Base-by-base conservation (phyloP, 2,888 invertebrate species). In the Drosophila melanocephala region DNA sequence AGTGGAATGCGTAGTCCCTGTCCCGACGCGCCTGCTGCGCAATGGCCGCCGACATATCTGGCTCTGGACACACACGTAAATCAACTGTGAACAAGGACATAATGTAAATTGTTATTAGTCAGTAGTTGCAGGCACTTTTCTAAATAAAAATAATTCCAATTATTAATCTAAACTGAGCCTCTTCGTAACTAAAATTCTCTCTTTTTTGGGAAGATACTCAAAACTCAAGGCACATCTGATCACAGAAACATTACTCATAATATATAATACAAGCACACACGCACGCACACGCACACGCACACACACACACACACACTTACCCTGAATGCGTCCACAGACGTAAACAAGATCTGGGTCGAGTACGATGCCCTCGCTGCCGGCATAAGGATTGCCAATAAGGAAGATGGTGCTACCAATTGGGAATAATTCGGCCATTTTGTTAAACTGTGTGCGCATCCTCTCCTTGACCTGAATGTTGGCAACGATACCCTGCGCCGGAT, bases 341-440 rank as follows among this genome's bases (percentile, higher is more conserved):
- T 93, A 92, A 14, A 91, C 91, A 2, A 92, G 77, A 72, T 84
- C 42, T 0, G 93, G 91, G 91, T 94, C 92, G 10, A 94, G 91
- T 0, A 98, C 97, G 89, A 95, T 95, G 57, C 97, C 98, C 92
- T 95, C 94, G 56, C 96, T 95, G 0, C 98, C 98, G 92, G 98
- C 98, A 93, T 97, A 96, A 9, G 96, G 97, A 79, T 96, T 95
- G 10, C 95, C 96, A 0, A 98, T 94, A 93, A 97, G 95, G 92
- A 98, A 98, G 82, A 97, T 96, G 3, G 91, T 89, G 61, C 95
- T 95, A 1, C 96, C 96, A 1, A 94, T 93, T 0, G 96, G 95
- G 90, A 97, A 98, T 1, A 97, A 94, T 69, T 96, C 95, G 59
- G 93, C 93, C 3, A 93, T 85, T 33, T 85, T 92, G 33, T 75